Percentiles rank a stretch among this genome's conserved stretches.
Conservation (phyloP, 2,797 vertebrate genomes). For the Channa striata region DNA sequence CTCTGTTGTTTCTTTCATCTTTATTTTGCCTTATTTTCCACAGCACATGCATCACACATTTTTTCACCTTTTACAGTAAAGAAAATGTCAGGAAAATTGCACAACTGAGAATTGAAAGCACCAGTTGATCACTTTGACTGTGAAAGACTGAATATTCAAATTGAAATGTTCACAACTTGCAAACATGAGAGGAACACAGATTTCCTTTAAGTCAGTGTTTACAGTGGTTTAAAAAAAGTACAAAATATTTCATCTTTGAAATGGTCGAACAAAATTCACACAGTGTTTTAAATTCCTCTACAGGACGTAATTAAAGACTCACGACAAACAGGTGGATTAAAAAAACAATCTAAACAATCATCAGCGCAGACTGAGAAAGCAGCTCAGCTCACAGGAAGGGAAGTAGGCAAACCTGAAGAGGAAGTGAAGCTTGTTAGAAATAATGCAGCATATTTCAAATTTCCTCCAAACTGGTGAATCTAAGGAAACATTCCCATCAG, state of each 20-base stretch:
- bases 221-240: conserved; percentile 20
- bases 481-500: conserved; percentile 24
- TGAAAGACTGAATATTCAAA: conserved; percentile 41
- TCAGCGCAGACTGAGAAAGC: conserved; percentile 14
- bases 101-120: conserved; percentile 42
- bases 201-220: neutral
- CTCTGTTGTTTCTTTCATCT: too few relatives aligned
- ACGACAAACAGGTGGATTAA: neutral
- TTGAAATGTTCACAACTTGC: conserved; percentile 12
- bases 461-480: neutral
- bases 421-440: conserved; percentile 15
- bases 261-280: conserved; percentile 45
- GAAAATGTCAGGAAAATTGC: conserved; percentile 20
- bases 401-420: neutral
- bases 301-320: neutral
- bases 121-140: conserved; percentile 27
- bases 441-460: neutral
- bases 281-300: neutral
- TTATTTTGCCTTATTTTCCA: too few relatives aligned
- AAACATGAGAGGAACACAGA: neutral
- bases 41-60: too few relatives aligned
- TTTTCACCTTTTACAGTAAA: neutral
- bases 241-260: conserved; percentile 58
- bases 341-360: conserved; percentile 8
- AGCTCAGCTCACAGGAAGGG: neutral